Evolutionary conservation across 2,888 invertebrate species (phyloP), one percentile per base, ranked within the genome.

Genomic region (Euphydryas editha): DNA sequence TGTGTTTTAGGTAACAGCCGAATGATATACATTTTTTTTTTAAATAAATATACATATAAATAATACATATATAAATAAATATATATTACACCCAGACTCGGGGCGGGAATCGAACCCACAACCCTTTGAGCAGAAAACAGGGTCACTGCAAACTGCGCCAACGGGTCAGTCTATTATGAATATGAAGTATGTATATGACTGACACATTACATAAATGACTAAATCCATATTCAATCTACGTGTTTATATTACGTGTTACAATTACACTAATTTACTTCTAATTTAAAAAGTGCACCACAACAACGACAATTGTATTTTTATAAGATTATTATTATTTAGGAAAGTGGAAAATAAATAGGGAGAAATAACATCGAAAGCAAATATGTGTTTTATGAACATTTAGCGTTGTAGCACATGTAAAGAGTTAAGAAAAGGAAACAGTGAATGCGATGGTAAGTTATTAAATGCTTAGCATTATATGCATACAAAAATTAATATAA

Each of bases 341-440:
- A 79, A 77, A 64, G 76, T 72, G 51, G 44, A 13, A 62, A 54
- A 54, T 36, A 20, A 68, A 30, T 11, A 49, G 18, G 49, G 11
- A 59, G 24, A 59, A 36, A 62, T 39, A 44, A 66, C 49, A 67
- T 51, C 56, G 44, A 64, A 69, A 65, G 62, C 64, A 36, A 68
- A 49, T 11, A 44, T 46, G 58, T 63, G 39, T 39, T 57, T 37
- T 37, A 55, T 47, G 62, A 30, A 55, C 17, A 30, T 21, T 58
- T 30, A 64, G 58, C 51, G 20, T 24, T 21, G 36, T 51, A 58
- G 51, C 63, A 20, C 20, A 60, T 36, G 36, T 20, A 47, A 17
- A 15, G 4, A 54, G 1, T 1, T 30, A 17, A 30, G 17, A 54
- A 54, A 30, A 18, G 18, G n/a, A 36, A 36, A 17, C 2, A 36